phyloP scores from a whole-genome alignment of 2,797 vertebrate species.

The Salmo trutta region DNA sequence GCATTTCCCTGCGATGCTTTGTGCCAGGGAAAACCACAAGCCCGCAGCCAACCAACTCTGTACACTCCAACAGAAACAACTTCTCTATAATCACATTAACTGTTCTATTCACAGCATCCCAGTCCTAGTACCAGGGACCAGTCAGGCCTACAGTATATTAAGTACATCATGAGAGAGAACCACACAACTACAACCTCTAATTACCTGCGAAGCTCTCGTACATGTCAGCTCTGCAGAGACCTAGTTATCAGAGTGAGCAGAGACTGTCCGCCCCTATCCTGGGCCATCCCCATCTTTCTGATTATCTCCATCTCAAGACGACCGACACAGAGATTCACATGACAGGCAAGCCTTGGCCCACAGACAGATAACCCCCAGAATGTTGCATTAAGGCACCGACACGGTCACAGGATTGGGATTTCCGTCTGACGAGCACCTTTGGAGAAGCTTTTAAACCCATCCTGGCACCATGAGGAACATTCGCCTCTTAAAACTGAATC shows the following conservation, averaged over 20 bases:
- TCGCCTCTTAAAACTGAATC: constrained; percentile 57
- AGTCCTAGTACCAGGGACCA: not conserved
- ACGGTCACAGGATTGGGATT: constrained; percentile 51
- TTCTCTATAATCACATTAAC: not conserved
- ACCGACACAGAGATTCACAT: constrained; percentile 53
- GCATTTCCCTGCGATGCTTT: constrained; percentile 51
- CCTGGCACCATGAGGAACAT: constrained; percentile 49
- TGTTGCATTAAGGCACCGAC: constrained; percentile 57
- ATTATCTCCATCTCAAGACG: constrained; percentile 55
- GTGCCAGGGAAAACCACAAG: no score
- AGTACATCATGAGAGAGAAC: not conserved
- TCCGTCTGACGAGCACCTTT: constrained; percentile 34
- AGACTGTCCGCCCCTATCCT: constrained; percentile 73
- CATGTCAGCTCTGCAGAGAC: constrained; percentile 30
- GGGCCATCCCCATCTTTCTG: constrained; percentile 62
- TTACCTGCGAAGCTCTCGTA: constrained; percentile 28
- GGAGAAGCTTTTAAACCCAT: constrained; percentile 55
- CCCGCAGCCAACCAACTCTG: not conserved
- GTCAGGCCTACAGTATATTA: not conserved
- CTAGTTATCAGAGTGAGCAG: constrained; percentile 22
- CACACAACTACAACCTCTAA: constrained; percentile 24
- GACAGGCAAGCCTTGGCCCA: constrained; percentile 57
- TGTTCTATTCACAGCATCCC: not conserved
- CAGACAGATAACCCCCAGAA: constrained; percentile 60
- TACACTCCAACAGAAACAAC: not conserved